Percentiles rank a stretch among this genome's conserved stretches.
Conservation (phyloP, 2,113 vertebrate genomes). For the Daubentonia madagascariensis region DNA sequence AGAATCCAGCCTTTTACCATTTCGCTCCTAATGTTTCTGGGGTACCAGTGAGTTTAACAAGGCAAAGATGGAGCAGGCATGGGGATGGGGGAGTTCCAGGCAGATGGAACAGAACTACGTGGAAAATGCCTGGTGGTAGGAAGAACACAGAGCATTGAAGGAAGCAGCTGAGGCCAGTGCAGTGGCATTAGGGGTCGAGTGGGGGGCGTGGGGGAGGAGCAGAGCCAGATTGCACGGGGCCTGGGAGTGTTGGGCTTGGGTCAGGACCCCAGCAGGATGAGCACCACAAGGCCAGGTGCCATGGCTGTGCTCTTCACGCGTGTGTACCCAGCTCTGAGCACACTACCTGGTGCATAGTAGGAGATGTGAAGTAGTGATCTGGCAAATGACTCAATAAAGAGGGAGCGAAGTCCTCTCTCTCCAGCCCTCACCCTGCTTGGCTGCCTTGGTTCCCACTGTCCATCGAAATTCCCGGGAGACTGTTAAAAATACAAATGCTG, state of each 20-base stretch:
- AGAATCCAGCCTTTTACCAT: neutral
- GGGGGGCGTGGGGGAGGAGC: neutral
- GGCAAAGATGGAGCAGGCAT: neutral
- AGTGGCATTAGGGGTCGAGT: neutral
- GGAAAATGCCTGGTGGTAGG: neutral
- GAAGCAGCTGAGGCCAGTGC: neutral
- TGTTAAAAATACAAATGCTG: neutral
- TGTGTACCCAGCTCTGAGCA: neutral
- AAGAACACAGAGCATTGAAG: neutral
- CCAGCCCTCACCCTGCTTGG: neutral
- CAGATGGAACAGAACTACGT: neutral
- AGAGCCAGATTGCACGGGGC: neutral
- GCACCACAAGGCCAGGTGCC: fast-evolving
- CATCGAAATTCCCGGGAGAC: neutral
- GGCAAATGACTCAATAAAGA: no score
- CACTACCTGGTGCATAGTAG: neutral
- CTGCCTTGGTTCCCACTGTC: neutral
- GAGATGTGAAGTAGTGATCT: neutral
- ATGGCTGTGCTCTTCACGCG: neutral
- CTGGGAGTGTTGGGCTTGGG: neutral
- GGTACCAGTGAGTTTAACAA: neutral
- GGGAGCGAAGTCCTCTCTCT: neutral
- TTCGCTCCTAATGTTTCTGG: neutral
- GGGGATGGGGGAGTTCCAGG: neutral
- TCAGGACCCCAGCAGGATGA: neutral